Evolutionary conservation across 2,113 vertebrate species (phyloP).

Genomic region (Tachysurus vachellii): DNA sequence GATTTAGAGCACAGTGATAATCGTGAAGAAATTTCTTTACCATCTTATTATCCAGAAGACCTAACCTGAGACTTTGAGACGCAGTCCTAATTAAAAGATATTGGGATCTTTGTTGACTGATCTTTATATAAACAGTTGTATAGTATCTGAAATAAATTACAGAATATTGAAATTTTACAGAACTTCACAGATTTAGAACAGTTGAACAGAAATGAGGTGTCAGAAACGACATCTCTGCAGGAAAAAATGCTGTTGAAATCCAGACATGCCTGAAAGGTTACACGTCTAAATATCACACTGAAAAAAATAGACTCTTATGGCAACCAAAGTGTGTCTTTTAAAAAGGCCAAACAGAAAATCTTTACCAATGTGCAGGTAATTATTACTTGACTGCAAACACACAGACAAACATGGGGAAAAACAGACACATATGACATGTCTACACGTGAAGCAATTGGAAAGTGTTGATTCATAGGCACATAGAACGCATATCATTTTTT

Average conservation of each 20-base stretch:
- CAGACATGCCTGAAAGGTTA: conserved; percentile 16
- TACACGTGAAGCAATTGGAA: neutral
- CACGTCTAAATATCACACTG: neutral
- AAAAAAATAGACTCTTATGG: conserved; percentile 1
- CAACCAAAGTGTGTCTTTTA: neutral
- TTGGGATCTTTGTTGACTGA: conserved; percentile 32
- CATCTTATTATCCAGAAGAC: conserved; percentile 14
- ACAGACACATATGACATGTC: neutral
- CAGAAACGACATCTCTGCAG: neutral
- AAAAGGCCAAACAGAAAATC: conserved; percentile 20
- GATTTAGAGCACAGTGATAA: conserved; percentile 29
- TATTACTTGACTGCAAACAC: conserved; percentile 9
- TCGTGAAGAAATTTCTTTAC: conserved; percentile 19
- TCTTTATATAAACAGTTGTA: neutral
- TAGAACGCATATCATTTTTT: neutral
- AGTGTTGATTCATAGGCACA: neutral
- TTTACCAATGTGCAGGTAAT: neutral
- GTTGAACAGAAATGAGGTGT: neutral
- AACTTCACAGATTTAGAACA: neutral
- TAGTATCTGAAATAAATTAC: neutral
- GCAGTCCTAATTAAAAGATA: conserved; percentile 36
- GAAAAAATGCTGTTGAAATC: neutral
- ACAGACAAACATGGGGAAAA: neutral
- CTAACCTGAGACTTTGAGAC: neutral
- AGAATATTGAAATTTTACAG: neutral